Evolutionary conservation across 2,888 invertebrate species (phyloP), one percentile per base, ranked within the genome.

Genomic region (Caenorhabditis sulstoni): DNA sequence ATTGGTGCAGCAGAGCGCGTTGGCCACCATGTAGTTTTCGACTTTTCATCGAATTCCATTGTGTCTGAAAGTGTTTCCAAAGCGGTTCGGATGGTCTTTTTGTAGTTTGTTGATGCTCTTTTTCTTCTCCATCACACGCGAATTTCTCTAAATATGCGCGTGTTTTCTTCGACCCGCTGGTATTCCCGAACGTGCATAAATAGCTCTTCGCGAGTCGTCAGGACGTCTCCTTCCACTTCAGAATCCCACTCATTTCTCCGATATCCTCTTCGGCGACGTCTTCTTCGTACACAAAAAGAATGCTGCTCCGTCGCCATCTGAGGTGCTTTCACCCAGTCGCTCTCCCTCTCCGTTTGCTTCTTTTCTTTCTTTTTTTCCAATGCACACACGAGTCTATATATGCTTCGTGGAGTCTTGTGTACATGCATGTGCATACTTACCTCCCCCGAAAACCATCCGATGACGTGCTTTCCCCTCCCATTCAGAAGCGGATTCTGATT

Each of bases 321-420:
- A 71, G 70, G 70, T 71, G 70, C 70, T 62, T 71, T 55, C 70
- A 71, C 55, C 49, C 62, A 22, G 44, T 23, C 45, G 9, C 41
- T 18, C 37, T 49, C 47, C 44, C 37, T 50, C 41, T 50, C 41
- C 16, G 59, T 59, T 59, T 58, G 55, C 45, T 45, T 35, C 29
- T 29, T 47, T 29, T 61, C 52, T 70, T 62, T 52, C 55, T 45
- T 47, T 35, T 39, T 62, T 71, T 23, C 49, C 45, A 23, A 62
- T 45, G 50, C 62, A 70, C 59, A 53, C 44, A 45, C 53, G 50
- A 66, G 49, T 53, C 55, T 50, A 49, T 67, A 23, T 18, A 39
- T 8, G 37, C 12, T 9, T 55, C 35, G 12, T 1, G 39, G 29
- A 29, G 29, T 7, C 29, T 7, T 7, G 29, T 29, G 29, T 29